Evolutionary conservation across 2,888 invertebrate genomes (phyloP), one percentile per base, ranked within the genome.

Genomic region (Apamea epomidion): DNA sequence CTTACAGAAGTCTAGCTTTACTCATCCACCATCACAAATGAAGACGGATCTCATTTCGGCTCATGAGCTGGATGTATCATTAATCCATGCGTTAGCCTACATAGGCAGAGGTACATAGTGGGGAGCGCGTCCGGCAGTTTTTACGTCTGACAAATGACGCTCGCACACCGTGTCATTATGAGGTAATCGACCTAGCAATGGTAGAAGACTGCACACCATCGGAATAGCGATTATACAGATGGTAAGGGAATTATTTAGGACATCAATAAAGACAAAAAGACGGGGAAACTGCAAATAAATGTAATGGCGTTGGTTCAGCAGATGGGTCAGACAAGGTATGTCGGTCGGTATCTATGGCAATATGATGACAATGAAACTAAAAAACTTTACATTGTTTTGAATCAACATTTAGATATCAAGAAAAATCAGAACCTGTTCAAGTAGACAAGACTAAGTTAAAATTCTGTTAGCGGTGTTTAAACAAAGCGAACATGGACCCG

Each of bases 111-210:
- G 54, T 58, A n/a, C n/a, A n/a, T n/a, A 64, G 58, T n/a, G 60
- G 29, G 32, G 42, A 25, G 8, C 42, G 37, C 21, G 54, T 25
- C 2, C 45, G 70, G 75, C 76, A 71, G 83, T 88, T 89, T 85
- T 88, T 85, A 82, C 78, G 80, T 71, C 81, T 88, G 91, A 91
- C 91, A 90, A 92, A 93, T 92, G 83, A 83, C 90, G 88, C 84
- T 88, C 71, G 90, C 89, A 86, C 89, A 89, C 87, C 82, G 86
- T 90, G 90, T 91, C 91, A 92, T 93, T 89, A 91, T 80, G 85
- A 86, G 90, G 89, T 92, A 92, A 93, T 93, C 90, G 91, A 85
- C 87, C 91, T 81, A 78, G 83, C 84, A 10, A 70, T 70, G 54
- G 14, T 25, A 75, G 51, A 18, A 45, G 6, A 64, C 60, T 72